Evolutionary conservation across 2,113 vertebrate species (phyloP).

Genomic region (Elaphurus davidianus): DNA sequence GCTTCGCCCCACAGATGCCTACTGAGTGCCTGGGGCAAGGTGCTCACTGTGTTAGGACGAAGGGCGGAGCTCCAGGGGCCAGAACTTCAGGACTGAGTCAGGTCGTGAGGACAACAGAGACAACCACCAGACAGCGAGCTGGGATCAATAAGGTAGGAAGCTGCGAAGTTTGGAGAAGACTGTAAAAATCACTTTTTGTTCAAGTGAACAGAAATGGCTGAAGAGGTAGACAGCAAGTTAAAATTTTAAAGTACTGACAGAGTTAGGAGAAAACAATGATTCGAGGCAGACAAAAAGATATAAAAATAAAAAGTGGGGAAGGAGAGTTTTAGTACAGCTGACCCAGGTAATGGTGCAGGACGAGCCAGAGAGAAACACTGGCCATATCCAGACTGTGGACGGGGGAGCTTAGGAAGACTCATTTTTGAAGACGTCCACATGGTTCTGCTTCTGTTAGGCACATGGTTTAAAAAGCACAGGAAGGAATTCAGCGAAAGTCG

Average conservation of each 20-base stretch:
- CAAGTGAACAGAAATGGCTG: not conserved
- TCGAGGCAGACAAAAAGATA: not conserved
- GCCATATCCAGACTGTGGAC: not conserved
- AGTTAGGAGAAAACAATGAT: not conserved
- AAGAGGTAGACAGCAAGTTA: not conserved
- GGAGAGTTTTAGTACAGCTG: not conserved
- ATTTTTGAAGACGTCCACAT: not conserved
- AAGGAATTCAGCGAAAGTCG: not conserved
- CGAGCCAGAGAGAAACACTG: not conserved
- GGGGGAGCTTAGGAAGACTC: not conserved
- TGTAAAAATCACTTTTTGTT: not conserved
- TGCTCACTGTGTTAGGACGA: not conserved
- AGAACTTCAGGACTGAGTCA: not conserved
- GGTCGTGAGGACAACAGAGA: not conserved
- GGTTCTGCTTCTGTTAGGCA: not conserved
- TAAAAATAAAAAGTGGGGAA: not conserved
- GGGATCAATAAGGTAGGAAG: not conserved
- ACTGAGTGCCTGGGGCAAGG: not conserved
- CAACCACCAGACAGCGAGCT: not conserved
- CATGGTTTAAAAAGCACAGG: not conserved
- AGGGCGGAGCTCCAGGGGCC: not conserved
- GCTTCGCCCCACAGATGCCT: not conserved
- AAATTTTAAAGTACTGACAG: not conserved
- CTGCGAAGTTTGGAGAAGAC: not conserved
- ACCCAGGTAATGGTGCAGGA: not conserved